Conservation (phyloP, 2,113 vertebrate genomes). For the Donacobius atricapilla region DNA sequence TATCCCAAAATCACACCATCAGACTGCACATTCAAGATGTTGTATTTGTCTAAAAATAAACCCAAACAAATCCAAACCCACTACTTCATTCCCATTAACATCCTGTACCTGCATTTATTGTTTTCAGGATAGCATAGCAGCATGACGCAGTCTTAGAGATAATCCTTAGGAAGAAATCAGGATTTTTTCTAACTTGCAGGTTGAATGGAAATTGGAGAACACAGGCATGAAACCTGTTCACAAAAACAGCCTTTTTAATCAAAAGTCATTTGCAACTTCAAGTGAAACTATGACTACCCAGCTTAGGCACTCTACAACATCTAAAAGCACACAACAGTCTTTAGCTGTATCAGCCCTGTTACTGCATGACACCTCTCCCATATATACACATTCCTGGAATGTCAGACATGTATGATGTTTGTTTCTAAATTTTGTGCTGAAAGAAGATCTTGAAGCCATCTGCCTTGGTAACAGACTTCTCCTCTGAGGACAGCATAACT, state of each 20-base stretch:
- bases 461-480: neutral
- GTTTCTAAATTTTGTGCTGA: neutral
- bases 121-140: slow-evolving; percentile 71
- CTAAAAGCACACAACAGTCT: neutral
- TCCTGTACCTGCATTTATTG: slow-evolving; percentile 80
- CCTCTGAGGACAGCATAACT: neutral
- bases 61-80: neutral
- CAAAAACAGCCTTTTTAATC: neutral
- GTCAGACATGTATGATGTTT: neutral
- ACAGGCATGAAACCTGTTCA: slow-evolving; percentile 86
- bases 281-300: neutral
- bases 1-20: neutral
- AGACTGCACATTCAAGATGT: neutral
- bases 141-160: slow-evolving; percentile 77
- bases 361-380: neutral
- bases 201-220: slow-evolving; percentile 84
- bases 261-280: neutral
- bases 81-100: neutral
- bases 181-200: slow-evolving; percentile 81
- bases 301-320: neutral
- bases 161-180: slow-evolving; percentile 79
- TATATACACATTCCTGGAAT: neutral
- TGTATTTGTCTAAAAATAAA: neutral
- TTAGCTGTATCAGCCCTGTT: neutral
- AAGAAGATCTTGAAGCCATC: neutral